Base-by-base conservation (phyloP, 2,888 invertebrate species). In the Empis livida region DNA sequence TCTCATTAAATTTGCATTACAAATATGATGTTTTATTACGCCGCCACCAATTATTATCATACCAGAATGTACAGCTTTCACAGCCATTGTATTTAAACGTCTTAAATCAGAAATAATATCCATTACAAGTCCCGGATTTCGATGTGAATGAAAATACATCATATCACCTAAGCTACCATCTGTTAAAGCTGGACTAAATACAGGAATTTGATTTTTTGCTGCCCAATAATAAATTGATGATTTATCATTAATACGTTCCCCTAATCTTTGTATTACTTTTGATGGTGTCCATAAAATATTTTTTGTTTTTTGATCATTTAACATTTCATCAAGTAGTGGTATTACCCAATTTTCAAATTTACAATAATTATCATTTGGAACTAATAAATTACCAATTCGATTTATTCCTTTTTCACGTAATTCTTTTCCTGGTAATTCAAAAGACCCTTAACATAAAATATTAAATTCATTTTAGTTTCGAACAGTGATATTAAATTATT, bases 1-100 rank as follows among this genome's bases (percentile, higher is more conserved):
- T 56, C 97, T 84, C 99, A 99, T 99, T 47, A 99, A 75, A 75
- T 99, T 99, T 2, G 99, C 96, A 75, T 99, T 99, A 70, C 93
- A 95, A 57, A 97, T 95, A 64, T 99, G 99, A 71, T 99, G 99
- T 70, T 99, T 99, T n/a, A 97, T 77, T 0, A 99, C 73, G 10
- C 96, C 96, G 1, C 96, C 96, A 5, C 97, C 97, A 49, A 97
- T 69, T 51, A 99, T 94, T 37, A 99, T 84, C 79, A 97, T 89
- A 11, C 99, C 99, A n/a, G 90, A 85, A 62, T 92, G 85, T 20
- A 80, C 73, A 1, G 97, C 91, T 65, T 89, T 90, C 10, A 96
- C 87, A 14, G 97, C 89, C 78, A 97, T 91, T 16, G 86, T 82
- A 70, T 99, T 99, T 23, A 99, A 70, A 47, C 90, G 76, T 46